These are phyloP conservation scores for Paramuricea clavata DNA, from an alignment of 92 coral and sea anemone species.

Conservation along the genomic window DNA sequence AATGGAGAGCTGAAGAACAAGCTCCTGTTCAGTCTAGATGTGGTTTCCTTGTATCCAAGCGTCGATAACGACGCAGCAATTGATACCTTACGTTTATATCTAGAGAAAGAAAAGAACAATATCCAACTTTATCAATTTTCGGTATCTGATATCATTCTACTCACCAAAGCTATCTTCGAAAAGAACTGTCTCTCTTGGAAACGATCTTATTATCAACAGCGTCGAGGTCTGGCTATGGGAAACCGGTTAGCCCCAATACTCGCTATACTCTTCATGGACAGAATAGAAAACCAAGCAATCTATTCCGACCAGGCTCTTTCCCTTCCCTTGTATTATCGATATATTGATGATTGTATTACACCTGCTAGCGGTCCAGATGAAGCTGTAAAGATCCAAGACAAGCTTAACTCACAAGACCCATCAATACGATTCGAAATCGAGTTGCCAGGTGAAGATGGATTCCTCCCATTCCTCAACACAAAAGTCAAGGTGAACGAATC, in stretches of 20 bases:
- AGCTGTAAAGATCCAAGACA: not conserved
- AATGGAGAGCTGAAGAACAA: not conserved
- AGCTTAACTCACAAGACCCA: not conserved
- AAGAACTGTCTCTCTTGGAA: not conserved
- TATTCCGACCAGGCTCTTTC: not conserved
- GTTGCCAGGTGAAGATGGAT: not conserved
- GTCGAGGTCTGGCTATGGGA: not conserved
- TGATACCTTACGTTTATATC: not conserved
- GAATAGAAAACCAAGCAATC: not conserved
- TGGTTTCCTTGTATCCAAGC: not conserved
- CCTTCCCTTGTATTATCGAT: not conserved
- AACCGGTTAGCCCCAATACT: not conserved
- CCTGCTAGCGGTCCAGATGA: too few species aligned
- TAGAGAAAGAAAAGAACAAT: not conserved
- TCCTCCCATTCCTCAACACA: not conserved
- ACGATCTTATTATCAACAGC: not conserved
- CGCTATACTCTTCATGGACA: not conserved
- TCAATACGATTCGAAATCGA: not conserved
- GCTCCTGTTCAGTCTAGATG: not conserved
- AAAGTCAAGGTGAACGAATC: not conserved
- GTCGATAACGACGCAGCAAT: not conserved
- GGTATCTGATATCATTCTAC: not conserved
- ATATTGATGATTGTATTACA: not conserved
- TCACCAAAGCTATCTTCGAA: not conserved
- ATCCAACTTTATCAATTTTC: not conserved